A percentile compares a stretch with the other conserved stretches of the same genome.
phyloP scores from a whole-genome alignment of 2,113 vertebrate species.

The Paralichthys olivaceus region DNA sequence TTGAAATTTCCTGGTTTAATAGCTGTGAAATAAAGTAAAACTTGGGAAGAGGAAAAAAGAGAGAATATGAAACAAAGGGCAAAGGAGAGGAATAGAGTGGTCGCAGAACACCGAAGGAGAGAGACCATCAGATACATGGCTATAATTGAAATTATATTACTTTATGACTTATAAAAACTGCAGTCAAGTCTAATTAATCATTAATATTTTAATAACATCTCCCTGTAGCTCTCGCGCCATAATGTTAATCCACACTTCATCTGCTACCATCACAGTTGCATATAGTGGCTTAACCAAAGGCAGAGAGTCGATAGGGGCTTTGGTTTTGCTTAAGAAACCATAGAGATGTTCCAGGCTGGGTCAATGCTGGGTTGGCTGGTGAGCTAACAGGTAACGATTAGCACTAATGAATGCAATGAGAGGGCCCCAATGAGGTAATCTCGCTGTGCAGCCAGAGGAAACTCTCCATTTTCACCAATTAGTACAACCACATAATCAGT shows the following conservation, averaged over 20 bases:
- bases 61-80: conserved; percentile 49
- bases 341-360: conserved; percentile 38
- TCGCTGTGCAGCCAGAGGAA: conserved; percentile 58
- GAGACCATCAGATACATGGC: conserved; percentile 10
- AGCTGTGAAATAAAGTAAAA: conserved; percentile 81
- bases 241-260: conserved; percentile 37
- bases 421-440: conserved; percentile 60
- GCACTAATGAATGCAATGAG: conserved; percentile 70
- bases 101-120: neutral
- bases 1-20: conserved; percentile 83
- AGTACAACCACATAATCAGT: conserved; percentile 39
- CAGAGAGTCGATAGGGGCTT: conserved; percentile 41
- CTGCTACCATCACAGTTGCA: conserved; percentile 11
- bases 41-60: conserved; percentile 59
- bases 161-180: conserved; percentile 46
- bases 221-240: conserved; percentile 15
- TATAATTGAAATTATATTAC: conserved; percentile 28
- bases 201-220: conserved; percentile 26
- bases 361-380: conserved; percentile 44
- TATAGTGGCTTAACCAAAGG: conserved; percentile 39
- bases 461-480: conserved; percentile 71
- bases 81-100: conserved; percentile 30
- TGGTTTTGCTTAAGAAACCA: conserved; percentile 44
- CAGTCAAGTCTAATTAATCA: conserved; percentile 39
- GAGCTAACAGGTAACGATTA: conserved; percentile 75